Evolutionary conservation across 2,797 vertebrate genomes (phyloP).

Genomic region (Sebastolobus altivelis): DNA sequence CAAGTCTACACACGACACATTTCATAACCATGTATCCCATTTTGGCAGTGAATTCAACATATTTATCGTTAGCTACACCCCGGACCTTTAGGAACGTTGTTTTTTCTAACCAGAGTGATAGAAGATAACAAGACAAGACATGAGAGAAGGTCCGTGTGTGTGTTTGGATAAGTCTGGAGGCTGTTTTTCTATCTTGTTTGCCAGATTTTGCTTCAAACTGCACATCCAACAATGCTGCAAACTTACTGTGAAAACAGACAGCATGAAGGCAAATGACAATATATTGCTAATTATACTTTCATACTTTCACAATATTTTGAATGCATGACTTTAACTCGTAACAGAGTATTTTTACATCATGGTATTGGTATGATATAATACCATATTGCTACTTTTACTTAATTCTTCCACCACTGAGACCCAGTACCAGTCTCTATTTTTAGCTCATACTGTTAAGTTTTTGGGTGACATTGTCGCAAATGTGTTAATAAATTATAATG

Average conservation of each 20-base stretch:
- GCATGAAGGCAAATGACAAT: background rate
- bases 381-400: too few relatives aligned
- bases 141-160: fast-evolving
- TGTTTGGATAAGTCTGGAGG: background rate
- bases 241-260: background rate
- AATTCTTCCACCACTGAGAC: too few relatives aligned
- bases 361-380: too few relatives aligned
- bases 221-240: background rate
- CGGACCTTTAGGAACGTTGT: background rate
- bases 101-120: too few relatives aligned
- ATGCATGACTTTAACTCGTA: too few relatives aligned
- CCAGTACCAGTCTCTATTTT: too few relatives aligned
- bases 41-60: background rate
- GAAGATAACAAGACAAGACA: background rate
- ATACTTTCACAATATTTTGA: too few relatives aligned
- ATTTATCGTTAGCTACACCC: background rate
- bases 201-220: background rate
- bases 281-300: background rate
- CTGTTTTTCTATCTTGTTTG: background rate
- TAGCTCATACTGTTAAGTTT: too few relatives aligned
- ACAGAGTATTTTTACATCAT: too few relatives aligned
- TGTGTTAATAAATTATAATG: too few relatives aligned
- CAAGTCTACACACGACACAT: background rate
- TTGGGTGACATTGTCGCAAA: too few relatives aligned
- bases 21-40: background rate